These are phyloP conservation scores for Calliphora vomitoria DNA, from an alignment of 2,888 invertebrate genomes.

Conservation along the genomic window DNA sequence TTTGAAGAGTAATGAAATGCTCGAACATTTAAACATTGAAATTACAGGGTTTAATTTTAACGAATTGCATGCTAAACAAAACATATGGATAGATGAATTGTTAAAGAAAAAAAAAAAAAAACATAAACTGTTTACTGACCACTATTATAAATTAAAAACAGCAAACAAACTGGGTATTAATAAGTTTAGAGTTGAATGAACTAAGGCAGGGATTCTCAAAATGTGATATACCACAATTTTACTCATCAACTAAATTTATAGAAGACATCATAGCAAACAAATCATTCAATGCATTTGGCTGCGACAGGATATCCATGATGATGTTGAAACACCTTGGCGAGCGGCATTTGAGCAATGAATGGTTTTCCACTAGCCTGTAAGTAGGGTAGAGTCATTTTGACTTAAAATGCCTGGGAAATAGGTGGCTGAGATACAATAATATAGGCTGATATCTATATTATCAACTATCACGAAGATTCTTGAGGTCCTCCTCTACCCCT, in stretches of 20 bases:
- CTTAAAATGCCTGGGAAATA: too few relatives aligned
- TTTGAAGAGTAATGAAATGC: constrained; percentile 21
- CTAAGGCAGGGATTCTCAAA: constrained; percentile 22
- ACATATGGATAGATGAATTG: constrained; percentile 18
- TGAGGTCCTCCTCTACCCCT: too few relatives aligned
- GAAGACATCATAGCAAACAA: too few relatives aligned
- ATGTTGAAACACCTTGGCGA: too few relatives aligned
- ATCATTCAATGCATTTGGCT: too few relatives aligned
- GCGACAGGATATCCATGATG: too few relatives aligned
- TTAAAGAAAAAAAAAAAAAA: constrained; percentile 18
- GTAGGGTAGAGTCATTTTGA: too few relatives aligned
- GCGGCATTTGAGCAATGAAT: too few relatives aligned
- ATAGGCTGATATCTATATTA: too few relatives aligned
- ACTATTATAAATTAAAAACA: constrained; percentile 40
- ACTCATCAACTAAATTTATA: background rate
- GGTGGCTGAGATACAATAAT: too few relatives aligned
- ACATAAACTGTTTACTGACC: constrained; percentile 32
- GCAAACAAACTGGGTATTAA: constrained; percentile 20
- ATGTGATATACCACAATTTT: background rate
- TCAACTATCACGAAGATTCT: too few relatives aligned
- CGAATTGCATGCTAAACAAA: constrained; percentile 49
- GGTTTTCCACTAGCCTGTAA: too few relatives aligned
- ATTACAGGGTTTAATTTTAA: constrained; percentile 21
- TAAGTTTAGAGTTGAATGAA: constrained; percentile 48
- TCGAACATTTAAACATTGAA: constrained; percentile 15